Conservation (phyloP, 2,113 vertebrate species). For the Petroica traversi region DNA sequence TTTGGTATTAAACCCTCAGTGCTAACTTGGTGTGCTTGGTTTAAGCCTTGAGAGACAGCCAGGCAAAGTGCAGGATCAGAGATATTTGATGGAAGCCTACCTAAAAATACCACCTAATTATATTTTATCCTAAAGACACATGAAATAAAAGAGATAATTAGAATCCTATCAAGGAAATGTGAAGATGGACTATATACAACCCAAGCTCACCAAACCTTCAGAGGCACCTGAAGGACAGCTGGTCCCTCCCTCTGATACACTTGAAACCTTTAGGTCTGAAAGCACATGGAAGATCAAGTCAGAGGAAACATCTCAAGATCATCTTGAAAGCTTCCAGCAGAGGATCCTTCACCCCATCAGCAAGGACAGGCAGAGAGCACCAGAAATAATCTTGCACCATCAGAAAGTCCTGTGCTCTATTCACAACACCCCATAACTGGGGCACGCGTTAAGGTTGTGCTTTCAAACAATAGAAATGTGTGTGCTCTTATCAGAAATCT, state of each 20-base stretch:
- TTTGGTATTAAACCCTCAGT: neutral
- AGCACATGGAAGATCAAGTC: neutral
- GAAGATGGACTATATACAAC: neutral
- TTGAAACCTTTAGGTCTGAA: neutral
- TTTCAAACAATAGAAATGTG: neutral
- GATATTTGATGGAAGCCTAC: neutral
- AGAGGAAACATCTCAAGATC: neutral
- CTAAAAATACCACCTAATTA: neutral
- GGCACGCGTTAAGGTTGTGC: neutral
- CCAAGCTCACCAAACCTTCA: neutral
- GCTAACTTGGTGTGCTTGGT: neutral
- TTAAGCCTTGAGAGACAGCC: neutral
- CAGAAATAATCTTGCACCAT: neutral
- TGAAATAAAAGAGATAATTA: neutral
- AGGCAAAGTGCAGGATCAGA: neutral
- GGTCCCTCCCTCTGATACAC: neutral
- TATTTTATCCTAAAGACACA: neutral
- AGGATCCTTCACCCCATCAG: neutral
- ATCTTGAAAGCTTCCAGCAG: neutral
- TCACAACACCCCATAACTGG: neutral
- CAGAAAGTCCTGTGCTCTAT: neutral
- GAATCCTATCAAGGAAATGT: neutral
- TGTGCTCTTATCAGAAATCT: neutral
- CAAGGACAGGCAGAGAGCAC: neutral
- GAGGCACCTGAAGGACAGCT: neutral